phyloP scores from a whole-genome alignment of 2,113 vertebrate genomes.

The Grammomys dolichurus region DNA sequence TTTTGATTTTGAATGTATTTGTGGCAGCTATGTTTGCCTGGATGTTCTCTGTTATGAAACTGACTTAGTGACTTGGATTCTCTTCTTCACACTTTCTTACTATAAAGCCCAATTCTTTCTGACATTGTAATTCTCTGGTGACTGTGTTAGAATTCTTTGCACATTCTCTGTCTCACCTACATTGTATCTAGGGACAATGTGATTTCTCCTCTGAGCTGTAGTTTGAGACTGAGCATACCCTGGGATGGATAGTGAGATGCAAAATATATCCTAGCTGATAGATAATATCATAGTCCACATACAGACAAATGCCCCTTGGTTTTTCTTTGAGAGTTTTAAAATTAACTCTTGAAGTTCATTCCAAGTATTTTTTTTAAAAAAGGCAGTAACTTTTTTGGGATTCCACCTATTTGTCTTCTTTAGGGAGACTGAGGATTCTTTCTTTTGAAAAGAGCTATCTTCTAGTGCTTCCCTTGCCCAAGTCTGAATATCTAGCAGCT shows the following conservation, averaged over 20 bases:
- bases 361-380: neutral
- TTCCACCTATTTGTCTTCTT: neutral
- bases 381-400: neutral
- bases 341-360: neutral
- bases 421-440: neutral
- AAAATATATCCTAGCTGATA: neutral
- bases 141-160: neutral
- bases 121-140: neutral
- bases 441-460: neutral
- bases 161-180: neutral
- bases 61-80: neutral
- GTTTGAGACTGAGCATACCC: neutral
- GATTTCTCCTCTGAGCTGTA: neutral
- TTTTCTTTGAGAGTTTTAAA: neutral
- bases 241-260: neutral
- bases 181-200: neutral
- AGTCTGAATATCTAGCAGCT: neutral
- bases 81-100: neutral
- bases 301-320: neutral
- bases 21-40: neutral
- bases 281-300: neutral
- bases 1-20: neutral
- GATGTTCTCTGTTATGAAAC: neutral
- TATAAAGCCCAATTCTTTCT: neutral
- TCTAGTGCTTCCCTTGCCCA: no score